A percentile compares a stretch with the other conserved stretches of the same genome.
These are phyloP conservation scores for Jordanella pulchra DNA, from an alignment of 2,797 vertebrate species.

Conservation along the genomic window DNA sequence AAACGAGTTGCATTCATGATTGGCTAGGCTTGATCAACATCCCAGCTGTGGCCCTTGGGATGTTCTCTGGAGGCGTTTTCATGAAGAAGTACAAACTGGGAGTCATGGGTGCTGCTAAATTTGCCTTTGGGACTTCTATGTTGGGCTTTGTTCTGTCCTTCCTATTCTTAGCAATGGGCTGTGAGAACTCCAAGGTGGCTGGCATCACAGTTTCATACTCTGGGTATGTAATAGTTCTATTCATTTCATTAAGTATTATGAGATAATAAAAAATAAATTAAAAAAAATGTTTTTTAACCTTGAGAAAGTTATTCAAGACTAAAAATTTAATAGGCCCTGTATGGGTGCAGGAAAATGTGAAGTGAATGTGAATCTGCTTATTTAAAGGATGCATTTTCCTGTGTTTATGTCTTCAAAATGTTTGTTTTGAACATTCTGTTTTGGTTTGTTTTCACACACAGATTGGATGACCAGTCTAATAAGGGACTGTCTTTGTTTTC, in stretches of 20 bases:
- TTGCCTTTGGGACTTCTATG: slow-evolving; percentile 86
- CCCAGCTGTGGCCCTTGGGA: slow-evolving; percentile 92
- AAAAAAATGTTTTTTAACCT: neutral
- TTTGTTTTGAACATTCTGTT: slow-evolving; percentile 3
- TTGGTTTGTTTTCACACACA: slow-evolving; percentile 61
- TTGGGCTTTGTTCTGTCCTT: slow-evolving; percentile 90
- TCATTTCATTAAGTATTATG: slow-evolving; percentile 2
- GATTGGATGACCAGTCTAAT: slow-evolving; percentile 67
- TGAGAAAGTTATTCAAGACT: neutral
- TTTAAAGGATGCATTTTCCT: neutral
- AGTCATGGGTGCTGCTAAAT: slow-evolving; percentile 86
- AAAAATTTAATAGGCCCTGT: neutral
- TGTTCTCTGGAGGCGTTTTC: slow-evolving; percentile 90
- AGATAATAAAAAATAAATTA: too few species aligned
- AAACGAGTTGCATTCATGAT: slow-evolving; percentile 30
- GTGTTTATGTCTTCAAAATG: neutral
- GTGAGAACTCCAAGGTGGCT: slow-evolving; percentile 87
- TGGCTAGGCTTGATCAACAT: slow-evolving; percentile 90
- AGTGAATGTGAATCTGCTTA: too few species aligned
- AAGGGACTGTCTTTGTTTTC: slow-evolving; percentile 80
- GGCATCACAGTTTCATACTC: slow-evolving; percentile 88
- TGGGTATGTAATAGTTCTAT: slow-evolving; percentile 74
- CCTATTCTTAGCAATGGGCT: slow-evolving; percentile 87
- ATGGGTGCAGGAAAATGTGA: too few species aligned
- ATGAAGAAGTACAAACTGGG: slow-evolving; percentile 90